phyloP scores from a whole-genome alignment of 1,140 invertebrate genomes.

The Drosophila dunni region DNA sequence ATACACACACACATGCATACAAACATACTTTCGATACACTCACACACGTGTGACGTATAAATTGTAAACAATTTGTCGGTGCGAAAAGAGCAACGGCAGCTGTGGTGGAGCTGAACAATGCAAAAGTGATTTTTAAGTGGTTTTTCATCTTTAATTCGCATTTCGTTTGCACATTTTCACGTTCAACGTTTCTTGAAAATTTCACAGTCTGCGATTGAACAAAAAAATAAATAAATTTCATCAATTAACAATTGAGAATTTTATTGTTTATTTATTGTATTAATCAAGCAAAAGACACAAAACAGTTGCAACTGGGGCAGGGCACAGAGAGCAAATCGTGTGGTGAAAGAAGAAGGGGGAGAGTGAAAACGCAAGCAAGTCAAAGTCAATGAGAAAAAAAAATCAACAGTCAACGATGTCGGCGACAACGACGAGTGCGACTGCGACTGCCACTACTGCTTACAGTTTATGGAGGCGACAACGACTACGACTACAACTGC shows the following conservation, averaged over 20 bases:
- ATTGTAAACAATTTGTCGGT: slow-evolving; percentile 74
- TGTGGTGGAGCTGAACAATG: slow-evolving; percentile 48
- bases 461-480: neutral
- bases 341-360: neutral
- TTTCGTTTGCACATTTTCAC: slow-evolving; percentile 57
- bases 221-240: slow-evolving; percentile 26
- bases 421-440: slow-evolving; percentile 7
- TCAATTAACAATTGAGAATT: slow-evolving; percentile 41
- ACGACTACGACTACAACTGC: slow-evolving; percentile 17
- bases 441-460: slow-evolving; percentile 18
- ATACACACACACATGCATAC: neutral
- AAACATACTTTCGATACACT: neutral
- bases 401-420: slow-evolving; percentile 45
- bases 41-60: slow-evolving; percentile 27
- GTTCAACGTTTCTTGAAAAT: slow-evolving; percentile 49
- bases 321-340: neutral
- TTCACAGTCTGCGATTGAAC: slow-evolving; percentile 15
- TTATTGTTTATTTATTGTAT: slow-evolving; percentile 41
- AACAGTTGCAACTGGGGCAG: slow-evolving; percentile 25
- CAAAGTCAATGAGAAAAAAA: slow-evolving; percentile 37
- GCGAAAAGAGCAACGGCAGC: slow-evolving; percentile 73
- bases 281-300: slow-evolving; percentile 36
- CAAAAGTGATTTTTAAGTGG: slow-evolving; percentile 45
- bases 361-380: neutral
- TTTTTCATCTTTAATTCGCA: slow-evolving; percentile 26